Conservation (phyloP, 2,113 vertebrate species). For the Mohoua ochrocephala region DNA sequence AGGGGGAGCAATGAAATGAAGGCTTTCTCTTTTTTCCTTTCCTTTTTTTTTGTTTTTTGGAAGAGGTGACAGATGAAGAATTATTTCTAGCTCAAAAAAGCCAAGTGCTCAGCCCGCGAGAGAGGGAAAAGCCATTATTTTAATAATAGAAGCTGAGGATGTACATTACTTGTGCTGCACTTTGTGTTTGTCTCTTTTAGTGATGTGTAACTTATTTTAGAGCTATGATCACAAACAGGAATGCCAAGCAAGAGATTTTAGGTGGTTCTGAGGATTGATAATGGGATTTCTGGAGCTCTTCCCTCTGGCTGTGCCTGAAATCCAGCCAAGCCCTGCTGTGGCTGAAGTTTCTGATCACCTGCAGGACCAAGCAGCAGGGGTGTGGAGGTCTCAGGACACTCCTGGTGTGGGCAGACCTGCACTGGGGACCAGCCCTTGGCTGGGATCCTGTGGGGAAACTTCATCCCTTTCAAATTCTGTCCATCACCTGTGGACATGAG, state of each 20-base stretch:
- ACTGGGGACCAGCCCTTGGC: not conserved
- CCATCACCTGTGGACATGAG: fast-evolving
- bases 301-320: not conserved
- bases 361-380: not conserved
- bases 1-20: not conserved
- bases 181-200: constrained; percentile 7
- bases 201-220: not conserved
- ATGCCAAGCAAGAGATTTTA: not conserved
- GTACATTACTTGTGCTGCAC: not conserved
- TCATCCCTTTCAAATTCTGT: fast-evolving
- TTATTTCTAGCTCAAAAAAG: not conserved
- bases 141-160: not conserved
- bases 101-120: not conserved
- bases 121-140: constrained; percentile 34
- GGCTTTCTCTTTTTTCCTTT: not conserved
- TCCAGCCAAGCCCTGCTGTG: not conserved
- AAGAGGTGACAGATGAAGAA: constrained; percentile 2
- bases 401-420: not conserved
- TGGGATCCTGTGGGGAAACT: not conserved
- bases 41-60: not conserved
- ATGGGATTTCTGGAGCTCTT: not conserved
- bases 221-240: not conserved
- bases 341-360: not conserved
- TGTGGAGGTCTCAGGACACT: not conserved
- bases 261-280: not conserved